Percentiles rank a stretch among this genome's conserved stretches.
These are phyloP conservation scores for Peromyscus eremicus DNA, from an alignment of 2,797 vertebrate genomes.

Conservation along the genomic window DNA sequence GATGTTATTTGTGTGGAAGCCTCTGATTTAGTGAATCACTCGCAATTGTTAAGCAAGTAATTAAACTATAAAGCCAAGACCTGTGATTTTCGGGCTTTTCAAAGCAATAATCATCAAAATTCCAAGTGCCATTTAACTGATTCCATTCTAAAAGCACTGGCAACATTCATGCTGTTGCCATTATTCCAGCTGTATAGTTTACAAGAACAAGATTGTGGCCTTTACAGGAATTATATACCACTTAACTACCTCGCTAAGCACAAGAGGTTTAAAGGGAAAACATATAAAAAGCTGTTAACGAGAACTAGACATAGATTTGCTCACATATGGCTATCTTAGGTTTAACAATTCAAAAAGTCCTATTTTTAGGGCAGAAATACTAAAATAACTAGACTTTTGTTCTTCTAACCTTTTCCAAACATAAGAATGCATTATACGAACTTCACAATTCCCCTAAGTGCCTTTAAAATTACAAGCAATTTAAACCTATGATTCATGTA, in stretches of 20 bases:
- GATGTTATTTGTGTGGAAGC: conserved; percentile 78
- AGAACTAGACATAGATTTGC: background rate
- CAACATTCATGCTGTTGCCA: conserved; percentile 62
- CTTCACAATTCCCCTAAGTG: conserved; percentile 88
- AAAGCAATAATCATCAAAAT: conserved; percentile 84
- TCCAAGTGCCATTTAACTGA: conserved; percentile 79
- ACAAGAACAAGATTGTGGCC: conserved; percentile 36
- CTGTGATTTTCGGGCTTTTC: conserved; percentile 82
- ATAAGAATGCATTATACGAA: conserved; percentile 85
- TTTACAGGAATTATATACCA: conserved; percentile 59
- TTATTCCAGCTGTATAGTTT: conserved; percentile 58
- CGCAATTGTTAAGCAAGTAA: conserved; percentile 84
- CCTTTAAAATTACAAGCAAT: conserved; percentile 89
- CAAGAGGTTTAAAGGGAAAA: conserved; percentile 58
- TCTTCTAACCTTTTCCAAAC: conserved; percentile 85
- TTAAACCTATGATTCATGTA: conserved; percentile 86
- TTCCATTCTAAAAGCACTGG: conserved; percentile 71
- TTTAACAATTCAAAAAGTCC: conserved; percentile 56
- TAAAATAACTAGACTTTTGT: conserved; percentile 84
- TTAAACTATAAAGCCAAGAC: conserved; percentile 85
- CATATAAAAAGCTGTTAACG: conserved; percentile 33
- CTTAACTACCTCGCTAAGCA: conserved; percentile 35
- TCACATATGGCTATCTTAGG: conserved; percentile 44
- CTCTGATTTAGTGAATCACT: conserved; percentile 81
- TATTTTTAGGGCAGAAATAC: conserved; percentile 76